Percentiles rank a stretch among this genome's conserved stretches.
These are phyloP conservation scores for Chironex yamaguchii DNA, from an alignment of 30 jellyfish, hydroid and myxozoan species.

Conservation along the genomic window DNA sequence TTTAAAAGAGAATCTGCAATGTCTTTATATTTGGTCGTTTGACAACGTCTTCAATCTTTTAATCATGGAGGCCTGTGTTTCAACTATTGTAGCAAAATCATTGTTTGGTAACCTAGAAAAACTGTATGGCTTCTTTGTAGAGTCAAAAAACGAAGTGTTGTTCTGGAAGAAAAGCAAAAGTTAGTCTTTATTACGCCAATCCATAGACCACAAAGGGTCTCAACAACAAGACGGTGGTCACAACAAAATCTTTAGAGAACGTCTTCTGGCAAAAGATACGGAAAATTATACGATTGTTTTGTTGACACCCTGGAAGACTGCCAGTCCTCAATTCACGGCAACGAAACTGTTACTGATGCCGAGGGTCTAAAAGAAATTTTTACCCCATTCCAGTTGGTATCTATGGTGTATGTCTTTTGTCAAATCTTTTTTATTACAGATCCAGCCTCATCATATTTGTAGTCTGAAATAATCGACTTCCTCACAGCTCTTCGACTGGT, in stretches of 20 bases:
- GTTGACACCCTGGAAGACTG: not conserved
- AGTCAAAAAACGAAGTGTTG: slow-evolving; percentile 1
- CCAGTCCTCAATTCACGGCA: not conserved
- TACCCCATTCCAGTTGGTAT: not conserved
- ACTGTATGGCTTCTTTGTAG: not conserved
- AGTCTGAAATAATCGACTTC: slow-evolving; percentile 1
- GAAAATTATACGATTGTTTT: not conserved
- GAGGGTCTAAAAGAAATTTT: slow-evolving; percentile 2
- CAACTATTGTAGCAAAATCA: not conserved
- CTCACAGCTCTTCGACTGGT: not conserved
- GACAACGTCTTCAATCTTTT: slow-evolving; percentile 10
- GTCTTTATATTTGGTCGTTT: slow-evolving; percentile 20
- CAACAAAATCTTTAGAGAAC: no score
- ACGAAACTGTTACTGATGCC: slow-evolving; percentile 24
- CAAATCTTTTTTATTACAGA: not conserved
- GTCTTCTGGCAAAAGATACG: no score
- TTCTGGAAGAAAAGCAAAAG: slow-evolving; percentile 1
- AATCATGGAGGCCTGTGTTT: slow-evolving; percentile 9
- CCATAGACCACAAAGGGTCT: slow-evolving; percentile 39
- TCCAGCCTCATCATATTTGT: not conserved
- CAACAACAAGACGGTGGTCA: slow-evolving; percentile 38
- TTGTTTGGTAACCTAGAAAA: not conserved
- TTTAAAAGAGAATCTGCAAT: not conserved
- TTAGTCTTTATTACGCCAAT: not conserved
- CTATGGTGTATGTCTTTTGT: not conserved